Percentiles rank a stretch among this genome's conserved stretches.
phyloP scores from a whole-genome alignment of 2,797 vertebrate species.

The Chrysocyon brachyurus region DNA sequence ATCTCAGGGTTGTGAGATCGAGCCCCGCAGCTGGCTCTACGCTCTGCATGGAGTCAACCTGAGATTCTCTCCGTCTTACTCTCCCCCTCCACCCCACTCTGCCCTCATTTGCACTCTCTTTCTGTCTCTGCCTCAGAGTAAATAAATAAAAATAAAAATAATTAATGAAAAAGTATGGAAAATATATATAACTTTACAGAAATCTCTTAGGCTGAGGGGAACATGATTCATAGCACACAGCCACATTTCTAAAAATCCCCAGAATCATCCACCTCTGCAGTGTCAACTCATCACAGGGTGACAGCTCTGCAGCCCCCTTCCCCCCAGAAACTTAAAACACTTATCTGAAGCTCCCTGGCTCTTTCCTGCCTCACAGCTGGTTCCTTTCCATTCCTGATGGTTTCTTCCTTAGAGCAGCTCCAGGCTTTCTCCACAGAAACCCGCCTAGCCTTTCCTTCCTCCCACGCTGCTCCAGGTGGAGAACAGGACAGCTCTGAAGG shows the following conservation, averaged over 20 bases:
- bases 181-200: neutral
- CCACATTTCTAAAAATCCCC: conserved; percentile 48
- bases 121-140: neutral
- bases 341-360: conserved; percentile 1
- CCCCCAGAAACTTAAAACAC: neutral
- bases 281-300: neutral
- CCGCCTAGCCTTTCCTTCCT: neutral
- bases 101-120: neutral
- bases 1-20: neutral
- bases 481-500: neutral
- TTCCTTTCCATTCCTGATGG: neutral
- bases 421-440: neutral
- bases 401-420: neutral
- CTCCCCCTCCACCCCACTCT: neutral
- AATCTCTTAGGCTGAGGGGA: neutral
- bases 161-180: neutral
- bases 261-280: conserved; percentile 37
- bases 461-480: neutral
- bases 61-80: neutral
- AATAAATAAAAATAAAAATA: neutral
- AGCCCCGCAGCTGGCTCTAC: neutral
- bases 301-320: neutral
- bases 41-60: neutral
- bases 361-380: neutral
- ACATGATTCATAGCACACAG: conserved; percentile 46